Conservation (phyloP, 30 jellyfish, hydroid and myxozoan species). For the Pseudorhiza aurosa region DNA sequence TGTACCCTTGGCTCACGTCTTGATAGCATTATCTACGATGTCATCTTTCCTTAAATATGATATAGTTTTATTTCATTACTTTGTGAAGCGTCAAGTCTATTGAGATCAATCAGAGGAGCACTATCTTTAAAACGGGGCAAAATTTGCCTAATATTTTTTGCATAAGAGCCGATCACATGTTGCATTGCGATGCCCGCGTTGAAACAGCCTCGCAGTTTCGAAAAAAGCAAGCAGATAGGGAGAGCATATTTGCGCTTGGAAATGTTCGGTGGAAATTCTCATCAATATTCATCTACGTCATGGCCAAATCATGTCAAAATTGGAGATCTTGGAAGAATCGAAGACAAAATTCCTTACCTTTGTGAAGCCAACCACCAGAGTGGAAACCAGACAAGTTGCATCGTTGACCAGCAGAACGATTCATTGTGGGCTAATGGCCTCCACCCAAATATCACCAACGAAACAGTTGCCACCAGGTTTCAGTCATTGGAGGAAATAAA, state of each 20-base stretch:
- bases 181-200: too few species aligned
- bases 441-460: background rate
- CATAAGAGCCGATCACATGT: too few species aligned
- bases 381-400: background rate
- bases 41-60: too few species aligned
- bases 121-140: too few species aligned
- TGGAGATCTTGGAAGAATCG: constrained; percentile 16
- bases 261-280: background rate
- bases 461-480: background rate
- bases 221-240: background rate
- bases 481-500: background rate
- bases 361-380: background rate
- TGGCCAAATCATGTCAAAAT: constrained; percentile 5
- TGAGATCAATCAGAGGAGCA: too few species aligned
- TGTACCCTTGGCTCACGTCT: too few species aligned
- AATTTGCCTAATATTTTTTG: too few species aligned
- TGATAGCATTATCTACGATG: too few species aligned
- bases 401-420: background rate
- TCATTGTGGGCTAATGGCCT: background rate
- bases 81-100: too few species aligned
- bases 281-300: background rate
- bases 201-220: constrained; percentile 40
- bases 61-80: too few species aligned
- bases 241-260: too few species aligned
- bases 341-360: constrained; percentile 43